phyloP scores from a whole-genome alignment of 2,888 invertebrate species.

The Dryobotodes eremita region DNA sequence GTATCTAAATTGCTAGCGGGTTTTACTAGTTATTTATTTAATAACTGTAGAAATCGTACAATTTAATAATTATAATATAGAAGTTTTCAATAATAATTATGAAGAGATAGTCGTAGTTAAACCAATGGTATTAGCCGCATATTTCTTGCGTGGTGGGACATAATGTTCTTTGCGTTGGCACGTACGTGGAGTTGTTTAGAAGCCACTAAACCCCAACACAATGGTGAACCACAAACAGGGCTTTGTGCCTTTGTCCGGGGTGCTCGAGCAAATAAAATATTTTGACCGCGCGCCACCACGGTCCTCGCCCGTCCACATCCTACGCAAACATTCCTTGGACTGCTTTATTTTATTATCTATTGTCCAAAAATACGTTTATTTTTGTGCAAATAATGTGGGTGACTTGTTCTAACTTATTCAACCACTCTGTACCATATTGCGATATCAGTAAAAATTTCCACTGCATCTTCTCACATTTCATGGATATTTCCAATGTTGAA shows the following conservation, averaged over 20 bases:
- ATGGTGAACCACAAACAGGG: conserved; percentile 81
- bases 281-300: conserved; percentile 74
- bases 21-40: conserved; percentile 44
- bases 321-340: conserved; percentile 71
- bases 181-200: conserved; percentile 79
- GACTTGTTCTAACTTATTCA: not conserved
- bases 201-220: conserved; percentile 80
- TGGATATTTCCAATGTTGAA: conserved; percentile 52
- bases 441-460: conserved; percentile 17
- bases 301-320: conserved; percentile 68
- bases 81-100: conserved; percentile 46
- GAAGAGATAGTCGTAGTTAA: conserved; percentile 35
- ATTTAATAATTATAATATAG: conserved; percentile 42
- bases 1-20: conserved; percentile 50
- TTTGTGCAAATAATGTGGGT: conserved; percentile 29
- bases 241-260: conserved; percentile 80
- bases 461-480: conserved; percentile 2
- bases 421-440: not conserved
- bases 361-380: conserved; percentile 51
- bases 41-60: conserved; percentile 47
- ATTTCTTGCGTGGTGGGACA: conserved; percentile 41
- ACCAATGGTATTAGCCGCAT: conserved; percentile 28
- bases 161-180: conserved; percentile 55
- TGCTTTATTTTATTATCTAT: conserved; percentile 63
- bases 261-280: conserved; percentile 83